Evolutionary conservation across 1,140 invertebrate genomes (phyloP).

Genomic region (Saccostrea echinata): DNA sequence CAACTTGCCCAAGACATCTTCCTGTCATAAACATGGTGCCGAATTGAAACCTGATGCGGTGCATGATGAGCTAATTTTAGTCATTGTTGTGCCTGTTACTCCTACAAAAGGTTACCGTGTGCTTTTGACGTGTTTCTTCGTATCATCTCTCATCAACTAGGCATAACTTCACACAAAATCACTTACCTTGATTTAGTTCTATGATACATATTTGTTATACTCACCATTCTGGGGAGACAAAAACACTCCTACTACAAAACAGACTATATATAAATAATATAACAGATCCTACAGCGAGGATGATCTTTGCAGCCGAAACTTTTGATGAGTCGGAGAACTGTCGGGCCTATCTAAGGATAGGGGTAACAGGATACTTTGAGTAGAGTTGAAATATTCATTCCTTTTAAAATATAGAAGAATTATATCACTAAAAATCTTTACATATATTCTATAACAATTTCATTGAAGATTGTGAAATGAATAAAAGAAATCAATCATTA

Average conservation of each 20-base stretch:
- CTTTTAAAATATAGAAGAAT: neutral
- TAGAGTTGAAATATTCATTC: too few species aligned
- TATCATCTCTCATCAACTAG: neutral
- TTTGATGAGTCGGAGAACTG: conserved; percentile 24
- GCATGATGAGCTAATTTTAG: conserved; percentile 16
- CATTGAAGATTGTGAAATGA: neutral
- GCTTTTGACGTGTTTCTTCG: neutral
- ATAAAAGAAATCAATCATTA: neutral
- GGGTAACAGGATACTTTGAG: neutral
- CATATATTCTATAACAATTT: neutral
- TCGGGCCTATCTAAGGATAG: neutral
- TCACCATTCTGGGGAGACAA: conserved; percentile 26
- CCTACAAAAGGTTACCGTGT: neutral
- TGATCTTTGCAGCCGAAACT: conserved; percentile 36
- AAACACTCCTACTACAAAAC: neutral
- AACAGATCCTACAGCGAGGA: neutral
- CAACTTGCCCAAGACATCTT: neutral
- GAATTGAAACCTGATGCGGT: conserved; percentile 23
- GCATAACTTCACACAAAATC: neutral
- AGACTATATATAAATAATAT: conserved; percentile 17
- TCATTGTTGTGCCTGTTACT: neutral
- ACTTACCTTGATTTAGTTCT: neutral
- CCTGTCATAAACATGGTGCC: conserved; percentile 1
- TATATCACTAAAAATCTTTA: neutral
- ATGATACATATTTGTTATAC: neutral